These are phyloP conservation scores for Nephila pilipes DNA, from an alignment of 1,140 invertebrate species.

Conservation along the genomic window DNA sequence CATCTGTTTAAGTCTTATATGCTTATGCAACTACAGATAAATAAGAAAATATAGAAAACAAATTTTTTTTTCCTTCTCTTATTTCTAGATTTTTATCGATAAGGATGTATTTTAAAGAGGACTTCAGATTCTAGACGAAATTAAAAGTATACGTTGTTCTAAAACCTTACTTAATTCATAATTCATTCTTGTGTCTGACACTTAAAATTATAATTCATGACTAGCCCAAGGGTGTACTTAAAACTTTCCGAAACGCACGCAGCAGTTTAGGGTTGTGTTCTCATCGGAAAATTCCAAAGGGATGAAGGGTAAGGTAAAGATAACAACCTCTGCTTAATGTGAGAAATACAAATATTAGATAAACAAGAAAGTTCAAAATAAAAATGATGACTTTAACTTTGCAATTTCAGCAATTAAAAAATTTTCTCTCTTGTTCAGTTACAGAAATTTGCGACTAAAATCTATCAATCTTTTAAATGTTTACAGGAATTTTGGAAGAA, in stretches of 20 bases:
- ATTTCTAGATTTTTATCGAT: not conserved
- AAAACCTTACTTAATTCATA: not conserved
- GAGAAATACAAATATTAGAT: not conserved
- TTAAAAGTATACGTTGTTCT: not conserved
- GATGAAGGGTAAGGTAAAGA: not conserved
- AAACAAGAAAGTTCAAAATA: not conserved
- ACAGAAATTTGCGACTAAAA: too few species aligned
- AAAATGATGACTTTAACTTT: not conserved
- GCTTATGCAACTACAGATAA: too few species aligned
- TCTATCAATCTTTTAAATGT: too few species aligned
- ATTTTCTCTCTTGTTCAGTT: too few species aligned
- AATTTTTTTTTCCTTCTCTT: not conserved
- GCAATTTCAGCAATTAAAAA: not conserved
- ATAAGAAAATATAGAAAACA: not conserved
- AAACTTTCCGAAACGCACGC: conserved; percentile 4
- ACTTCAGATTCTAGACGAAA: not conserved
- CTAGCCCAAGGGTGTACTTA: not conserved
- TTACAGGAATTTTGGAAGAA: too few species aligned
- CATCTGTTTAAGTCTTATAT: too few species aligned
- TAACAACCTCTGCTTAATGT: not conserved
- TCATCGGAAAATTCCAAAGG: not conserved
- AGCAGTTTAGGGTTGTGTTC: not conserved
- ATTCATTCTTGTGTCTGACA: not conserved
- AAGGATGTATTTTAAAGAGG: not conserved
- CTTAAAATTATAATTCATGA: conserved; percentile 11